Evolutionary conservation across 2,797 vertebrate genomes (phyloP), one percentile per base, ranked within the genome.

Genomic region (Argyrosomus regius): DNA sequence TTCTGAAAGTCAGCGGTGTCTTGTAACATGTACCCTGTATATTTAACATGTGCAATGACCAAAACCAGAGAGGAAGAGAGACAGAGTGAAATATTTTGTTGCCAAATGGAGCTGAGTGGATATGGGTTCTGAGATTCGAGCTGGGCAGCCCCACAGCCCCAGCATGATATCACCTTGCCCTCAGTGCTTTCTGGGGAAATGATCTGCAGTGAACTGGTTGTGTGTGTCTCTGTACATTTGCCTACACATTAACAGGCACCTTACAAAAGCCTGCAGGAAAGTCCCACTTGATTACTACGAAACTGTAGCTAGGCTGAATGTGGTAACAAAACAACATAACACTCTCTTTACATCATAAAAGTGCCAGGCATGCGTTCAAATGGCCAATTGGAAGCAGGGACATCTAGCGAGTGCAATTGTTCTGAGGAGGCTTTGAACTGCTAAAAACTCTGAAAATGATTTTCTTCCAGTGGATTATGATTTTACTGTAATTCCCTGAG

Each of bases 261-360:
- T 89, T 88, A 85, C 80, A 83, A 85, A 81, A 73, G 82, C 73
- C 83, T 79, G 75, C 74, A 94, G 88, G 87, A 91, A 93, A 92
- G 90, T 84, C 89, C 90, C 87, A 78, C 81, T 84, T 93, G 91
- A 94, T 93, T 91, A 90, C 83, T 80, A 84, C 43, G 81, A 90
- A 91, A 91, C 88, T 90, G 91, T 90, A 93, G 89, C 91, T 91
- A 90, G 87, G 89, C 88, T 92, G 80, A 92, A 77, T 90, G 88
- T 84, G 81, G 89, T 88, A 93, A 91, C 82, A 90, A 90, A 92
- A 93, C 90, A 93, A 90, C 88, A 92, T 90, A 90, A 91, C 86
- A 90, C 84, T 88, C 83, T 80, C 86, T 89, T 89, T 91, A 90
- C 87, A 89, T 90, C 83, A 91, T 82, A 86, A 85, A 89, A 90